Evolutionary conservation across 2,113 vertebrate genomes (phyloP), one percentile per base, ranked within the genome.

Genomic region (Epinephelus cyanopodus): DNA sequence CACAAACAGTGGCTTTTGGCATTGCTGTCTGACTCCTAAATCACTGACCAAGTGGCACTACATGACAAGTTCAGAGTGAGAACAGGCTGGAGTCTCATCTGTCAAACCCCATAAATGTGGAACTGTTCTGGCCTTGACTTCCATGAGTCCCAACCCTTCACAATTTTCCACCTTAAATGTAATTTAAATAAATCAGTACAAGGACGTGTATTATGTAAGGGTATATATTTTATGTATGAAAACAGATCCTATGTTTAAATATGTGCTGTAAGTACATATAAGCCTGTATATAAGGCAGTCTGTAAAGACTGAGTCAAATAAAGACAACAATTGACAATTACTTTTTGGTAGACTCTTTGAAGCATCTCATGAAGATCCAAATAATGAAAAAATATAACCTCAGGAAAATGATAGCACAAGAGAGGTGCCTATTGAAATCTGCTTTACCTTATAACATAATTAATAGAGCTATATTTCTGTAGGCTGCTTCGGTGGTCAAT

Each of bases 401-500:
- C 63, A 66, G 19, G 60, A 37, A 63, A 62, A 62, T 39, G 0
- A 21, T 18, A 12, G 25, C 4, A 65, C 25, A 47, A 48, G 7
- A 23, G 3, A 45, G 45, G 6, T 47, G 23, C n/a, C 37, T n/a
- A 8, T 15, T n/a, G 14, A 29, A 23, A 65, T 42, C 9, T 58
- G 56, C 18, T 66, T 66, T n/a, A 56, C 42, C 1, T 3, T 47
- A 42, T 4, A 48, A 53, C 6, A 58, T 60, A 65, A 65, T 79
- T 66, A 37, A 69, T 71, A 78, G 19, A 62, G 13, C 54, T 17
- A 9, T 5, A 52, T 64, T 72, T 79, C 23, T 74, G 68, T 19
- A 6, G 63, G 58, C 18, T 76, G 42, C 7, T 15, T 39, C 60
- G 17, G 68, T 45, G 79, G 79, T 76, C 68, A 82, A 37, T 73